Conservation (phyloP, 2,888 invertebrate genomes). For the Antitype chi region DNA sequence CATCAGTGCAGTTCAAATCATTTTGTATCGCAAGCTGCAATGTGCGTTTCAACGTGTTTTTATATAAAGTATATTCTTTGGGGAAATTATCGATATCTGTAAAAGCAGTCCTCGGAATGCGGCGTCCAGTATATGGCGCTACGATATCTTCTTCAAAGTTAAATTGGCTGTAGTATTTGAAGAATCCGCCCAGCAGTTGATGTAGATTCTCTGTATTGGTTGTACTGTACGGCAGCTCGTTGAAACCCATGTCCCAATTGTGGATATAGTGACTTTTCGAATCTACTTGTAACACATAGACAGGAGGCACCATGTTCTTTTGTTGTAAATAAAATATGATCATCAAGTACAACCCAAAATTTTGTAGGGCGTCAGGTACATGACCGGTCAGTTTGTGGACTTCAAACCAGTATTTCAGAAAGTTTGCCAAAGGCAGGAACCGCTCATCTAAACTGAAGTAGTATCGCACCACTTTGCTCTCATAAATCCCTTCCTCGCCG, state of each 20-base stretch:
- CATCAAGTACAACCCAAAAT: slow-evolving; percentile 40
- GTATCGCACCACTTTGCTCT: slow-evolving; percentile 48
- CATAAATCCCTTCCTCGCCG: neutral
- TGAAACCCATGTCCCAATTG: slow-evolving; percentile 23
- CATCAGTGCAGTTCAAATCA: neutral
- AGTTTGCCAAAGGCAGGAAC: slow-evolving; percentile 34
- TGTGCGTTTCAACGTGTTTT: neutral
- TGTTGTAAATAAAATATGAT: slow-evolving; percentile 68
- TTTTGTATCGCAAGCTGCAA: neutral
- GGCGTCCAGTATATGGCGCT: slow-evolving; percentile 56
- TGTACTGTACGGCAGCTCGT: slow-evolving; percentile 24
- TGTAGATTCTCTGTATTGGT: slow-evolving; percentile 32
- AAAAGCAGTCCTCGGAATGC: slow-evolving; percentile 20
- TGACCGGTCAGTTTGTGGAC: slow-evolving; percentile 15
- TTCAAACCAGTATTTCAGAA: slow-evolving; percentile 63
- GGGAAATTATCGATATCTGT: slow-evolving; percentile 32
- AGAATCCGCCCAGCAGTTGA: slow-evolving; percentile 61
- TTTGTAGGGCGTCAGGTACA: neutral
- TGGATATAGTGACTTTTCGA: neutral
- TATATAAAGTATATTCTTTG: slow-evolving; percentile 38
- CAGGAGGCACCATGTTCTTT: slow-evolving; percentile 17
- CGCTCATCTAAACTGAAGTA: slow-evolving; percentile 54
- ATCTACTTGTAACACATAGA: slow-evolving; percentile 10
- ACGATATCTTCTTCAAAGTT: slow-evolving; percentile 55
- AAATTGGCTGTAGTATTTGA: slow-evolving; percentile 62